Conservation (phyloP, 2,113 vertebrate species). For the Agapornis roseicollis region DNA sequence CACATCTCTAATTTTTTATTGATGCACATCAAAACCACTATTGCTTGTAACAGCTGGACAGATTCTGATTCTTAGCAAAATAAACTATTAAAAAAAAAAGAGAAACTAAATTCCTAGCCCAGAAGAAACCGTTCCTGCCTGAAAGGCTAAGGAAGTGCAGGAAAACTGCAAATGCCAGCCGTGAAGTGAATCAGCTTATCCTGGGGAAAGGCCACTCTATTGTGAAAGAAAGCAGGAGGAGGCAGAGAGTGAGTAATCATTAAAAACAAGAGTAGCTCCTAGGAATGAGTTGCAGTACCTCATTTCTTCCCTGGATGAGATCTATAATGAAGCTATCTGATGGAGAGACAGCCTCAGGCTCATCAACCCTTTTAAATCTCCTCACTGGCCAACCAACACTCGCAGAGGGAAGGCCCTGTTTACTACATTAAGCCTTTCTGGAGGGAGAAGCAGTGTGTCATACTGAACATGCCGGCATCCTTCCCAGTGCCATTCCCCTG, state of each 20-base stretch:
- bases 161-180: slow-evolving; percentile 26
- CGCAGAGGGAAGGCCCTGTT: background rate
- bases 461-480: background rate
- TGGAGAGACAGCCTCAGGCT: background rate
- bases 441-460: background rate
- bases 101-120: background rate
- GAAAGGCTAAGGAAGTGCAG: background rate
- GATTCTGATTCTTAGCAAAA: slow-evolving; percentile 11
- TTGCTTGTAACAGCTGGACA: slow-evolving; percentile 30
- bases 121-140: background rate
- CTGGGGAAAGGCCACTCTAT: background rate
- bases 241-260: background rate
- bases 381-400: background rate
- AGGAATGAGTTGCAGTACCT: background rate
- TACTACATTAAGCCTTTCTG: background rate
- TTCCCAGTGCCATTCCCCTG: background rate
- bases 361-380: background rate
- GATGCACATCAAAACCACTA: slow-evolving; percentile 7
- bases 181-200: background rate
- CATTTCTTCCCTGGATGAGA: background rate
- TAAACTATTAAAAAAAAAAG: background rate
- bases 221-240: background rate
- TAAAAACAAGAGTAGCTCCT: background rate
- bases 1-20: slow-evolving; percentile 4
- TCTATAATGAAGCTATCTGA: background rate